Evolutionary conservation across 1,140 invertebrate genomes (phyloP).

Genomic region (Pseudomyrmex pallidus): DNA sequence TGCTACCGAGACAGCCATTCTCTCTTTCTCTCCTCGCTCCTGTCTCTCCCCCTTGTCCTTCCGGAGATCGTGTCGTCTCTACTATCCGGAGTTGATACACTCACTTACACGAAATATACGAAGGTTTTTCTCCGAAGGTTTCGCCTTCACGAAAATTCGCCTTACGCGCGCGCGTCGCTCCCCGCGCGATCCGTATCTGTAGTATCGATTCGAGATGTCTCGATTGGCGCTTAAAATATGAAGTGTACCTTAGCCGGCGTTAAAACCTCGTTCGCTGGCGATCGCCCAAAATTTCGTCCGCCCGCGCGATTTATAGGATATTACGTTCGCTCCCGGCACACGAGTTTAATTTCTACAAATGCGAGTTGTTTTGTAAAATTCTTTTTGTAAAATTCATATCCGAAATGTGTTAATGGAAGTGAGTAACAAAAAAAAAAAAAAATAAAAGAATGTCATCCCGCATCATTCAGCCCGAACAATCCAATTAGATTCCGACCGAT

Average conservation of each 20-base stretch:
- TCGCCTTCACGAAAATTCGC: background rate
- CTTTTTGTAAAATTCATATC: background rate
- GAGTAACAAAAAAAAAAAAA: background rate
- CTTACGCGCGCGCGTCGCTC: slow-evolving; percentile 20
- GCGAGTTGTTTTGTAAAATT: background rate
- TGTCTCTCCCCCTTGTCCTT: slow-evolving; percentile 19
- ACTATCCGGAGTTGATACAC: slow-evolving; percentile 40
- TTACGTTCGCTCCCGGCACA: background rate
- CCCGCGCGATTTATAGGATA: slow-evolving; percentile 36
- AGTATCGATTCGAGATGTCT: slow-evolving; percentile 33
- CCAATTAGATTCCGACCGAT: slow-evolving; percentile 13
- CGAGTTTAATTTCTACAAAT: background rate
- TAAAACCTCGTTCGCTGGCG: slow-evolving; percentile 55
- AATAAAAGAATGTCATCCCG: background rate
- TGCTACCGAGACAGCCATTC: slow-evolving; percentile 71
- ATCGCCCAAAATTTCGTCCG: slow-evolving; percentile 39
- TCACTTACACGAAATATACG: slow-evolving; percentile 60
- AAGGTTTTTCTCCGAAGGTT: slow-evolving; percentile 12
- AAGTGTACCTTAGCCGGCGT: slow-evolving; percentile 41
- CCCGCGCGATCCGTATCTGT: slow-evolving; percentile 11
- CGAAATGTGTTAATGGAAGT: no score
- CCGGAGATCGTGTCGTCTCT: slow-evolving; percentile 14
- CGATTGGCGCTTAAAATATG: slow-evolving; percentile 54
- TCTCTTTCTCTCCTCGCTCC: slow-evolving; percentile 25
- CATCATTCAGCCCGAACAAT: background rate